A percentile compares a stretch with the other conserved stretches of the same genome.
phyloP scores from a whole-genome alignment of 2,113 vertebrate genomes.

The Rhinopomastus cyanomelas region DNA sequence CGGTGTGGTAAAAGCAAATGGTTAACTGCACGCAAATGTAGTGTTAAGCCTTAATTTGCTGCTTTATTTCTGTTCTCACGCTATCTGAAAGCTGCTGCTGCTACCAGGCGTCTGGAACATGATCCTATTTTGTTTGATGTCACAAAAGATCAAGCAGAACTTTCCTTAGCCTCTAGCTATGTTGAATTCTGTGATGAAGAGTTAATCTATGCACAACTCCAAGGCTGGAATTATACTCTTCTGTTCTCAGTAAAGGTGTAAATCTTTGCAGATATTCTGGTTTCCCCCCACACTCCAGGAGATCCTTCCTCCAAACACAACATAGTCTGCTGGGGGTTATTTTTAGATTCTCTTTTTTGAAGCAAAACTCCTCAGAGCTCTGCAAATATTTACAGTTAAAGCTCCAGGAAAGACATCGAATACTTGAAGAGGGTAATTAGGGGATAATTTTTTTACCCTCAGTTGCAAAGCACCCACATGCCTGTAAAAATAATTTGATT shows the following conservation, averaged over 20 bases:
- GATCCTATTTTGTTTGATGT: slow-evolving; percentile 44
- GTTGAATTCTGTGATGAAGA: slow-evolving; percentile 27
- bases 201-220: background rate
- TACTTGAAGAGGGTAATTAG: background rate
- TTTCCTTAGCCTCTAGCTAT: slow-evolving; percentile 28
- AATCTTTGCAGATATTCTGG: background rate
- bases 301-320: background rate
- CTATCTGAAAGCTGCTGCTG: background rate
- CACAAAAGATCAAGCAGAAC: slow-evolving; percentile 32
- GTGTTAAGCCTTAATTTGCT: background rate
- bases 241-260: slow-evolving; percentile 8
- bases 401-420: background rate
- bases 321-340: background rate
- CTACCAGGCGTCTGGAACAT: background rate
- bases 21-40: background rate
- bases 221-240: slow-evolving; percentile 19
- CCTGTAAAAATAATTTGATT: background rate
- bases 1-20: background rate
- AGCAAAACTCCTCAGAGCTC: background rate
- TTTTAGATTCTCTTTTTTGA: background rate
- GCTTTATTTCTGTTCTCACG: slow-evolving; percentile 3
- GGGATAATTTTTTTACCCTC: background rate
- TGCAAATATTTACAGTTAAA: slow-evolving; percentile 19
- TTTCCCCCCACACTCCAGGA: background rate
- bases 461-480: background rate